A percentile compares a stretch with the other conserved stretches of the same genome.
Conservation (phyloP, 1,140 invertebrate species). For the Yoshiicerus persimilis region DNA sequence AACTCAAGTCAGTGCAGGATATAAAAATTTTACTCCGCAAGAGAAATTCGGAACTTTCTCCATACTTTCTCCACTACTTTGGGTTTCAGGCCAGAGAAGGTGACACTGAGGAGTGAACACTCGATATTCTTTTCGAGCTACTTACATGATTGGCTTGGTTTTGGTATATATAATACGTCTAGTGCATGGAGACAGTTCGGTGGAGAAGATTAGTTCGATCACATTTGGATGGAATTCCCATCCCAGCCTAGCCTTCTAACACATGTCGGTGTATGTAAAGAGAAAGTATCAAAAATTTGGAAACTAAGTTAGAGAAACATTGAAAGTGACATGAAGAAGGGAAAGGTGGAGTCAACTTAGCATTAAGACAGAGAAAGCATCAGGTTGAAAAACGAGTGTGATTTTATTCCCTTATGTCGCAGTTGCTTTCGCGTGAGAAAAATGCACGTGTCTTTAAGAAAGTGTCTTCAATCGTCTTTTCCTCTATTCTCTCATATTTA, state of each 20-base stretch:
- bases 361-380: constrained; percentile 3
- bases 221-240: neutral
- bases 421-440: neutral
- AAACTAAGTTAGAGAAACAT: neutral
- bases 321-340: neutral
- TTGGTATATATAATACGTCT: neutral
- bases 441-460: neutral
- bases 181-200: too few species aligned
- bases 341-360: neutral
- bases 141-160: neutral
- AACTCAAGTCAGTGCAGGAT: neutral
- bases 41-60: neutral
- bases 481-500: neutral
- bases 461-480: neutral
- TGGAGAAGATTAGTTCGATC: neutral
- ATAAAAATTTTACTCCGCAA: neutral
- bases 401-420: neutral
- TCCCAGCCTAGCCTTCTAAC: neutral
- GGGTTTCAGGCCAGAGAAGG: neutral
- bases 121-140: neutral
- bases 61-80: too few species aligned
- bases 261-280: neutral
- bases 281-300: neutral
- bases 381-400: constrained; percentile 18
- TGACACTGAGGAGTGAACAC: neutral